Conservation (phyloP, 2,113 vertebrate species). For the Anguilla japonica region DNA sequence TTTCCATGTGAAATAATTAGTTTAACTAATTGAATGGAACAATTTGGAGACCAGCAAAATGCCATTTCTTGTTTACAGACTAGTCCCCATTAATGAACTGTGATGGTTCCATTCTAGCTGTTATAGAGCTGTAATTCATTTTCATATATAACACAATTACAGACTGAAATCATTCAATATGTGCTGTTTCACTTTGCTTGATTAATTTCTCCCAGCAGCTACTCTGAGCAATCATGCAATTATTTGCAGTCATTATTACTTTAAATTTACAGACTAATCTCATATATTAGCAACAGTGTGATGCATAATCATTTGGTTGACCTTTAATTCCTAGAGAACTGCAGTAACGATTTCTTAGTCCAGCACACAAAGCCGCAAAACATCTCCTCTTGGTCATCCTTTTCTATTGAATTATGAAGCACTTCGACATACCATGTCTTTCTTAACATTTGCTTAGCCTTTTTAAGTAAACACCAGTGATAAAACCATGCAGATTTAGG, state of each 20-base stretch:
- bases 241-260: background rate
- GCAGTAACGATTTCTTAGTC: background rate
- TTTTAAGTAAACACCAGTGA: background rate
- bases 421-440: background rate
- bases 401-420: background rate
- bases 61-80: constrained; percentile 6
- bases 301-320: constrained; percentile 4
- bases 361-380: background rate
- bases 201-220: background rate
- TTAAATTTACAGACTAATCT: background rate
- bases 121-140: background rate
- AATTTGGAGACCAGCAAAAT: background rate
- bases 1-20: background rate
- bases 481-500: background rate
- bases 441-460: background rate
- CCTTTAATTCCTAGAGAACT: background rate
- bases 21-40: background rate
- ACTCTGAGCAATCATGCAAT: background rate
- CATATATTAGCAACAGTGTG: background rate
- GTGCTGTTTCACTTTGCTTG: background rate
- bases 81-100: background rate
- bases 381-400: background rate
- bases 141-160: background rate
- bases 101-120: background rate
- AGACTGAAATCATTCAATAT: background rate